Conservation (phyloP, 2,113 vertebrate species). For the Marmota flaviventris region DNA sequence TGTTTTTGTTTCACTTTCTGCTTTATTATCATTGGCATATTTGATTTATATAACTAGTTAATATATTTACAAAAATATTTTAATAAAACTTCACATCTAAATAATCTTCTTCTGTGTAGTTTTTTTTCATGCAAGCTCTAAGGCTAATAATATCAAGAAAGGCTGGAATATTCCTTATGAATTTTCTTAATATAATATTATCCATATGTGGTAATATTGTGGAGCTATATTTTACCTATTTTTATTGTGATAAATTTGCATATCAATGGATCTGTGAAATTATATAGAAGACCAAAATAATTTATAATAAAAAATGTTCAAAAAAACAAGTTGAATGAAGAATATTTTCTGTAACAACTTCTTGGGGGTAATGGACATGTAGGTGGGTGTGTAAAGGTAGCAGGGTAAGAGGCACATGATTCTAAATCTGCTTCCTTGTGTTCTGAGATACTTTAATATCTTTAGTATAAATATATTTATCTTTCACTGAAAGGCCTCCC, state of each 20-base stretch:
- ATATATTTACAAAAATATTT: neutral
- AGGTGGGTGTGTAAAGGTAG: neutral
- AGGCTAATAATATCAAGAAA: neutral
- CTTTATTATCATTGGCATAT: neutral
- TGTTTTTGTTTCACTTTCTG: slow-evolving; percentile 19
- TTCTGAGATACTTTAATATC: neutral
- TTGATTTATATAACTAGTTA: neutral
- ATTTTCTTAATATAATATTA: neutral
- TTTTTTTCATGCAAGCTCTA: neutral
- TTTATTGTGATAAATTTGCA: neutral
- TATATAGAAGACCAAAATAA: neutral
- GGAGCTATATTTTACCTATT: neutral
- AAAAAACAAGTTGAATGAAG: neutral
- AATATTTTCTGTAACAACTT: neutral
- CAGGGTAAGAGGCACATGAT: neutral
- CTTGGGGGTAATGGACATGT: neutral
- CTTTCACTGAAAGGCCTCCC: neutral
- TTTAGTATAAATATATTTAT: slow-evolving; percentile 27
- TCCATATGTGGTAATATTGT: neutral
- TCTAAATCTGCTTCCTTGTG: neutral
- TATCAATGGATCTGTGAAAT: neutral
- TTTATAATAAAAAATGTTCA: neutral
- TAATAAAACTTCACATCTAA: neutral
- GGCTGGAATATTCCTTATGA: neutral
- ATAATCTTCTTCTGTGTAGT: neutral